A percentile compares a stretch with the other conserved stretches of the same genome.
phyloP scores from a whole-genome alignment of 2,797 vertebrate species.

The Borostomias antarcticus region DNA sequence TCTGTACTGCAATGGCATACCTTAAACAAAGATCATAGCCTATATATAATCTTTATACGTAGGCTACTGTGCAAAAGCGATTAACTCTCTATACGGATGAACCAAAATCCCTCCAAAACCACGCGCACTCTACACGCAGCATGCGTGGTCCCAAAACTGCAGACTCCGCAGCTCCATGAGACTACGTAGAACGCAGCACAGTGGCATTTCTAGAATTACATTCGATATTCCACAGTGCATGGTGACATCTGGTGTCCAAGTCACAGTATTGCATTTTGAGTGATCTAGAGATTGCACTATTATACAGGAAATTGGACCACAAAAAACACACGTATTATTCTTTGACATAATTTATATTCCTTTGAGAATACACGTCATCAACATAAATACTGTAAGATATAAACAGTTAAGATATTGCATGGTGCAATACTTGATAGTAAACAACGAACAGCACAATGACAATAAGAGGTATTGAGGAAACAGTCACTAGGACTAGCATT shows the following conservation, averaged over 20 bases:
- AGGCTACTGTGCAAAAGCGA: too few relatives aligned
- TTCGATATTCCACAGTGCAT: neutral
- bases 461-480: conserved; percentile 27
- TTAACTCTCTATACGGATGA: neutral
- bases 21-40: neutral
- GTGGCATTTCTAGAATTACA: neutral
- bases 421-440: conserved; percentile 29
- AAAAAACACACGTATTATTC: conserved; percentile 5
- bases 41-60: too few relatives aligned
- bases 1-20: neutral
- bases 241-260: conserved; percentile 41
- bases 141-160: neutral
- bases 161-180: too few relatives aligned
- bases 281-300: neutral
- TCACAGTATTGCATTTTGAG: conserved; percentile 10
- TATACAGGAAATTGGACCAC: neutral
- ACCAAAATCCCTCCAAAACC: neutral
- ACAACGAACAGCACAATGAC: conserved; percentile 30
- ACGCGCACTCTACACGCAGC: neutral
- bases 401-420: conserved; percentile 20
- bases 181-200: neutral
- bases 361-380: conserved; percentile 34
- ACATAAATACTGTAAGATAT: conserved; percentile 45
- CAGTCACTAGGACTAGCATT: conserved; percentile 19
- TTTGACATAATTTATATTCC: conserved; percentile 31